Evolutionary conservation across 37 sponge, comb jelly and placozoan species (phyloP), one percentile per base, ranked within the genome.

Genomic region (Ephydatia muelleri): DNA sequence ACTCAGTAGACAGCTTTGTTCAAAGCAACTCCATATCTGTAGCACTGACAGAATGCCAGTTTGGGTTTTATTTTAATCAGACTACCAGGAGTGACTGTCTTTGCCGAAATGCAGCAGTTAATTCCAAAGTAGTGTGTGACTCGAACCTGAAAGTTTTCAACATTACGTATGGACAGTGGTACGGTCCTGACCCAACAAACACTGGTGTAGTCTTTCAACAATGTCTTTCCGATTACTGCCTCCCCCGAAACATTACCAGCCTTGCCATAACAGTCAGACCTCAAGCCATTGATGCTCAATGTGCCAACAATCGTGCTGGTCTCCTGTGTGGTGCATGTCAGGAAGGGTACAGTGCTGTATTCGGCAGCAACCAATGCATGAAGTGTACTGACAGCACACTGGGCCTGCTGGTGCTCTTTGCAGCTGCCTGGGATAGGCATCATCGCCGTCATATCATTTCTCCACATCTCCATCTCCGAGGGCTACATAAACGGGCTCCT

Each of bases 401-500:
- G 23, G 79, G 5, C 0, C 19, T 73, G 35, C 35, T 84, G 35
- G 1, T 79, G 0, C 8, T 65, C 14, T 89, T 89, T 80, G 70
- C 78, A 27, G 23, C 34, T 65, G 68, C 49, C n/a, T 29, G 89
- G 89, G 13, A 65, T 90, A 13, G 47, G 28, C 28, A 34, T 90
- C 21, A 75, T 85, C 0, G 21, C 36, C 3, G 26, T 35, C 49
- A 76, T 90, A 23, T 27, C 34, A 2, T 83, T 76, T n/a, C 65
- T 90, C 19, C 81, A 47, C 13, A 26, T 90, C 0, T 70, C 69
- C 28, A 75, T 90, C 33, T 90, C 90, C 11, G 75, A 75, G 25
- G 90, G 90, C 28, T 80, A 38, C 65, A 80, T 90, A n/a, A 85
- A 85, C 75, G 80, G 85, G 6, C 33, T 85, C 19, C 76, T 90